Evolutionary conservation across 2,888 invertebrate species (phyloP).

Genomic region (Apamea epomidion): DNA sequence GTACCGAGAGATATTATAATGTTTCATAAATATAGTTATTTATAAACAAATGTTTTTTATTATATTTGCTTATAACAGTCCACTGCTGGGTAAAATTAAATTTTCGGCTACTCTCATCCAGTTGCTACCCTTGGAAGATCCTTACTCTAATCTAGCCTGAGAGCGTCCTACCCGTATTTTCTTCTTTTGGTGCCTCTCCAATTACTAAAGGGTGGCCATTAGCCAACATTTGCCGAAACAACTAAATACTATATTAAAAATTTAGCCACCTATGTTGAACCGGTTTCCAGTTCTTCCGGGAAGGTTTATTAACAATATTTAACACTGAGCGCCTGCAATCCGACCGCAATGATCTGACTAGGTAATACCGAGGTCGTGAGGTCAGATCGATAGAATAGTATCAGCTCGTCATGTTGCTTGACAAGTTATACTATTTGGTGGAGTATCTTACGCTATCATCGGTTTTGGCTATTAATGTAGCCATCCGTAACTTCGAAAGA

Average conservation of each 20-base stretch:
- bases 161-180: too few relatives aligned
- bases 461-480: background rate
- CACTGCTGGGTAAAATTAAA: background rate
- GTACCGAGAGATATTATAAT: constrained; percentile 57
- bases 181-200: background rate
- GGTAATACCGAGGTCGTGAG: background rate
- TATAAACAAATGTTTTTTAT: constrained; percentile 41
- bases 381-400: background rate
- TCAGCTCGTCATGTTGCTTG: background rate
- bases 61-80: background rate
- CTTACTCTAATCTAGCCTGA: background rate
- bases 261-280: background rate
- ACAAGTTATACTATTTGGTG: background rate
- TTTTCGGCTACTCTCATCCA: background rate
- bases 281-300: background rate
- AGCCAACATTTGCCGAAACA: background rate
- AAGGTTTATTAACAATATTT: background rate
- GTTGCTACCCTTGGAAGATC: background rate
- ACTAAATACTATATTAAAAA: background rate
- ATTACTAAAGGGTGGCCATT: background rate
- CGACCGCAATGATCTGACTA: background rate
- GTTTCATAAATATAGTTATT: constrained; percentile 65
- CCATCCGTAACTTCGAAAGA: background rate
- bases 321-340: background rate
- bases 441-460: background rate